A percentile compares a stretch with the other conserved stretches of the same genome.
These are phyloP conservation scores for Leptinotarsa defecta DNA, from an alignment of 1,140 invertebrate genomes.

Conservation along the genomic window DNA sequence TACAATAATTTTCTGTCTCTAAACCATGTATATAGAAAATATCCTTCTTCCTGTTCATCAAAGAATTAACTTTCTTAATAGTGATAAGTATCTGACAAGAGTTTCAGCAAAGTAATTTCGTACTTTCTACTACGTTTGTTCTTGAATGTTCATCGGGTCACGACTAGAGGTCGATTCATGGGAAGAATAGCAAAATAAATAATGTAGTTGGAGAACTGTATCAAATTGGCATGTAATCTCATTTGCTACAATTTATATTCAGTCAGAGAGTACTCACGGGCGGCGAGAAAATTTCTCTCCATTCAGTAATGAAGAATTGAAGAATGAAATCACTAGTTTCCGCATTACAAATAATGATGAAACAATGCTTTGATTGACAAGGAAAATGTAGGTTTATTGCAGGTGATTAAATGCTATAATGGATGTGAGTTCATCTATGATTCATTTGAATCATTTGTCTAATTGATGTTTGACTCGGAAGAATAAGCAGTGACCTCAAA, in stretches of 20 bases:
- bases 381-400: too few species aligned
- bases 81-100: background rate
- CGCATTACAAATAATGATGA: background rate
- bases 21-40: too few species aligned
- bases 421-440: too few species aligned
- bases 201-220: background rate
- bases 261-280: background rate
- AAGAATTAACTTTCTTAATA: background rate
- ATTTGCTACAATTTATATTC: background rate
- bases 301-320: background rate
- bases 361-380: too few species aligned
- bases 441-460: too few species aligned
- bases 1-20: too few species aligned
- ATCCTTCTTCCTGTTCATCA: too few species aligned
- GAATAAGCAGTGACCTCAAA: too few species aligned
- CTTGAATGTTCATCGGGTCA: background rate
- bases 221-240: background rate
- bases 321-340: background rate
- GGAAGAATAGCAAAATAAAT: background rate
- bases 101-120: background rate
- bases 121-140: conserved; percentile 2
- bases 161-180: background rate
- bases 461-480: too few species aligned
- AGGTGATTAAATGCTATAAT: too few species aligned
- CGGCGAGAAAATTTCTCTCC: background rate